Conservation (phyloP, 2,113 vertebrate genomes). For the Grammomys dolichurus region DNA sequence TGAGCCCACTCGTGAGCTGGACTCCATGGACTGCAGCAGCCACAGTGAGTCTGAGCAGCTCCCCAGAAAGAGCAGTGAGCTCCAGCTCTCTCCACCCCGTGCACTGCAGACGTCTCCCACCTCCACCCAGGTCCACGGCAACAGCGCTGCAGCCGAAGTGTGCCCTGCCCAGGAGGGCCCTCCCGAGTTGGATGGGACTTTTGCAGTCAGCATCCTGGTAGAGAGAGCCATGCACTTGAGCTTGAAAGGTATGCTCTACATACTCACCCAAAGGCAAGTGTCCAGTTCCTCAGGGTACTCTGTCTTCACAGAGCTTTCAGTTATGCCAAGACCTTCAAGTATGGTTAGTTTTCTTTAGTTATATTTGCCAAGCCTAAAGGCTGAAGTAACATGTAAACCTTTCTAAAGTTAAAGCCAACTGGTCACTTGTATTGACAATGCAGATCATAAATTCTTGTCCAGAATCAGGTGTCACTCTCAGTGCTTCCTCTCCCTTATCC, state of each 20-base stretch:
- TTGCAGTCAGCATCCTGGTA: conserved; percentile 91
- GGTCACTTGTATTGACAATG: conserved; percentile 16
- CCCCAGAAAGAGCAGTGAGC: conserved; percentile 40
- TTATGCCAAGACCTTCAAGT: background rate
- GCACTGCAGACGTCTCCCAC: conserved; percentile 65
- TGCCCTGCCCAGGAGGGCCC: background rate
- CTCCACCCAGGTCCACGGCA: conserved; percentile 20
- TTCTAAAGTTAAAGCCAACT: conserved; percentile 42
- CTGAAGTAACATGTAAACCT: conserved; percentile 44
- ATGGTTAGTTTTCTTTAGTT: conserved; percentile 25
- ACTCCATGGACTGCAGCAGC: conserved; percentile 82
- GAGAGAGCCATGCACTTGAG: conserved; percentile 97
- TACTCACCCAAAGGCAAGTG: background rate
- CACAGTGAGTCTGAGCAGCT: conserved; percentile 80
- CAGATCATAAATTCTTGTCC: conserved; percentile 24
- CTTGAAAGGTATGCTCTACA: conserved; percentile 91
- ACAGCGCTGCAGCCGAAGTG: background rate
- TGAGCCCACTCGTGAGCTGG: conserved; percentile 8
- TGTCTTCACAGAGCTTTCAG: conserved; percentile 49
- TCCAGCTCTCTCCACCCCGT: conserved; percentile 53
- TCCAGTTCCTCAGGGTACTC: background rate
- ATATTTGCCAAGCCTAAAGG: conserved; percentile 40
- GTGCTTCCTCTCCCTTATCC: background rate
- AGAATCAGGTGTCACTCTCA: background rate
- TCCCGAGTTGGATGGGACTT: conserved; percentile 85